Evolutionary conservation across 2,888 invertebrate species (phyloP), one percentile per base, ranked within the genome.

Genomic region (Calameuta filiformis): DNA sequence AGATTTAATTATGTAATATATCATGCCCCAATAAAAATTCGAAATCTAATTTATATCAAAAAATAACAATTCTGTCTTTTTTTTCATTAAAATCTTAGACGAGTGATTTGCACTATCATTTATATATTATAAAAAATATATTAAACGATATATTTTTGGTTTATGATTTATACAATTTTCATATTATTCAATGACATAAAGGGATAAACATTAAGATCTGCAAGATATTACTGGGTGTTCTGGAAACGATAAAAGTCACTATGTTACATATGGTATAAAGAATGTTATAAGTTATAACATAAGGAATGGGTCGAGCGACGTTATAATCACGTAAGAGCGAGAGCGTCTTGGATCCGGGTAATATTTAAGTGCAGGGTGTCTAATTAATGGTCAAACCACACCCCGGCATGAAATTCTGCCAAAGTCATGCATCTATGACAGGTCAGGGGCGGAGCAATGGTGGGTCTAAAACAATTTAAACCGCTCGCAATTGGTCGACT

Each of bases 321-420:
- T 56, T 56, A 23, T 56, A 56, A 15, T 56, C 23, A 56, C 56
- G 56, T 56, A 56, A 56, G 56, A 56, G 23, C 23, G 56, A 23
- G 56, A 56, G 23, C 56, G 9, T 56, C 56, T 56, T 56, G 56
- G 56, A 56, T 56, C 56, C 56, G 56, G 56, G 56, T 56, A 56
- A 56, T 56, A 56, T 56, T 56, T 56, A 56, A 56, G 56, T 56
- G 56, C 56, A 56, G 56, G 71, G 71, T 75, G 75, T 73, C 80
- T 87, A 83, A 86, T 86, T 83, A 85, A 86, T 86, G 85, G 83
- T 79, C 77, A 84, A 88, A 88, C 88, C 89, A 89, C 89, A 86
- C 90, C 89, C 89, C 83, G 79, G 75, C 78, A 77, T 79, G 77
- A 82, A 82, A 80, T 80, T 80, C 82, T 81, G 87, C 82, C 84